Evolutionary conservation across 2,888 invertebrate species (phyloP), one percentile per base, ranked within the genome.

Genomic region (Parnassius glacialis): DNA sequence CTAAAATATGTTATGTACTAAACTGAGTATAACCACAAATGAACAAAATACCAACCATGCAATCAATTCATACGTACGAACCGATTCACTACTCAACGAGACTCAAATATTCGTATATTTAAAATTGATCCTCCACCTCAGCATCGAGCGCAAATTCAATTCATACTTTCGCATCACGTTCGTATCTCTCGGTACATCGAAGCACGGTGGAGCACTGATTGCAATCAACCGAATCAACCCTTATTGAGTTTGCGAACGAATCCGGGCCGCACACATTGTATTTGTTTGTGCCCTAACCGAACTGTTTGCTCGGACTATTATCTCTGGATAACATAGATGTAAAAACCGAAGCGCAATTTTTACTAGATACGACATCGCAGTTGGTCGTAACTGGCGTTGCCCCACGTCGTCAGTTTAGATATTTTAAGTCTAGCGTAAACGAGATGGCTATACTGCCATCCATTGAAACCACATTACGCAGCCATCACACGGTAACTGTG

Each of bases 211-310:
- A 72, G 69, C 72, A 71, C 81, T 88, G 90, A 89, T 90, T 88
- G 87, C 89, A 90, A 90, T 90, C 90, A 88, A 75, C 78, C 70
- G 79, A 78, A 80, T 78, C 81, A 79, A 79, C 83, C 82, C 87
- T 89, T 87, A 88, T 90, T 88, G 87, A 80, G 83, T 84, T 87
- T 83, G 78, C 70, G 77, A 73, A 70, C 70, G 76, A 73, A 68
- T 64, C 67, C 71, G 70, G 73, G 67, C 66, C 64, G 72, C 68
- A 70, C 70, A 68, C 64, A 62, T 70, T 67, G 71, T 74, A 73
- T 80, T 81, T 85, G 81, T 85, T 82, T 85, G 83, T 71, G 69
- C 66, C 73, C 72, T 74, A 75, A 78, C 79, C 79, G 76, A 78
- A 78, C 76, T 87, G 86, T 89, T 88, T 90, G 82, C 80, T 66